Evolutionary conservation across 2,113 vertebrate genomes (phyloP), one percentile per base, ranked within the genome.

Genomic region (Ceyx melanurus): DNA sequence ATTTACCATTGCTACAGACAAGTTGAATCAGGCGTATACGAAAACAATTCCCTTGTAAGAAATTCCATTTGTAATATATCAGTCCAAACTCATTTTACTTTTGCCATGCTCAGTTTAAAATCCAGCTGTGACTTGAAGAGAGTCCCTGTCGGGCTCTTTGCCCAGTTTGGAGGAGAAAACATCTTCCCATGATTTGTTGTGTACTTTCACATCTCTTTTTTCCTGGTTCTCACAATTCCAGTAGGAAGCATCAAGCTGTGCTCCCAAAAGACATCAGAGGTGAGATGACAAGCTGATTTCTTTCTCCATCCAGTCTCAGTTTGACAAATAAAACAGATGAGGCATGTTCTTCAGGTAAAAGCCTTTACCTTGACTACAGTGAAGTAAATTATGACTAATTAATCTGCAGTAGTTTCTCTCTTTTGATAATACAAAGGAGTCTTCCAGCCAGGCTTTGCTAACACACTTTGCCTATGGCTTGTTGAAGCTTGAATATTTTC

Each of bases 371-470:
- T 86, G 82, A 74, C 71, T 92, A 71, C 33, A 82, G 6, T 56
- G 43, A 51, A 91, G 43, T 51, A 60, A 76, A 43, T 51, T 88
- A 53, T 92, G 85, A 94, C 67, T 93, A 75, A 89, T 71, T 93
- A 75, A 89, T 87, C 72, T 80, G 82, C 81, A 94, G 89, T 78
- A 93, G 85, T 91, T 95, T 82, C 43, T 87, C 58, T 89, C 60
- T 37, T 68, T 42, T 85, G 64, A 53, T 56, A 60, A 28, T 50
- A 53, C 15, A 28, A 85, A 89, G 46, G 43, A 33, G 29, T 26
- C 9, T 65, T 79, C 76, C 50, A 76, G 54, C 43, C 29, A n/a
- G 35, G 75, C 60, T 91, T 86, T 67, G 56, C 64, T 80, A 80
- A 46, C 35, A n/a, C 11, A 12, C 43, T 88, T 92, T 80, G 56